Conservation (phyloP, 2,888 invertebrate genomes). For the Oxystoma pomonae region DNA sequence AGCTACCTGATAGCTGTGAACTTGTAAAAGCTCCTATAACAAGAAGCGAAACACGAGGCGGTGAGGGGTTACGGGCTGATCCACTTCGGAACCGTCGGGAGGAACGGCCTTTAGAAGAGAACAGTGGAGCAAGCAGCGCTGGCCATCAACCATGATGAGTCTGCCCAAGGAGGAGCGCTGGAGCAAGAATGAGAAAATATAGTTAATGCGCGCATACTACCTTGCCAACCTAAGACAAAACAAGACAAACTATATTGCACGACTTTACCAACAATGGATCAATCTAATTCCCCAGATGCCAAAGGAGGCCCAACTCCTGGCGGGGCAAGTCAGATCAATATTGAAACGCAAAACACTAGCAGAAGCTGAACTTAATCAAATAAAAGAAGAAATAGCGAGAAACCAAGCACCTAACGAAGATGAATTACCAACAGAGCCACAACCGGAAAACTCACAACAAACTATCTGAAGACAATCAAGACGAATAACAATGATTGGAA, state of each 20-base stretch:
- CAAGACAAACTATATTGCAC: slow-evolving; percentile 1
- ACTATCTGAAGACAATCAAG: neutral
- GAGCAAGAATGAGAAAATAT: neutral
- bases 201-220: slow-evolving; percentile 4
- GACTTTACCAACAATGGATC: slow-evolving; percentile 1
- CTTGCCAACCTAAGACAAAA: slow-evolving; percentile 2
- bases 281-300: neutral
- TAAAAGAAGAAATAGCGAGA: neutral
- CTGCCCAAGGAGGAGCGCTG: slow-evolving; percentile 3
- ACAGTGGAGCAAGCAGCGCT: neutral
- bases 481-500: neutral
- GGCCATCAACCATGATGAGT: neutral
- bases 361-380: neutral
- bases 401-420: neutral
- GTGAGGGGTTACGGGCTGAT: slow-evolving; percentile 1
- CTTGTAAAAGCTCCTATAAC: slow-evolving; percentile 1
- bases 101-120: neutral
- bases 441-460: neutral
- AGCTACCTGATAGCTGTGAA: neutral
- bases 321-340: slow-evolving; percentile 5
- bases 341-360: slow-evolving; percentile 1
- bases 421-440: neutral
- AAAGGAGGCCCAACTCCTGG: neutral
- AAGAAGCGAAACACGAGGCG: slow-evolving; percentile 2
- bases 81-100: slow-evolving; percentile 1